Conservation (phyloP, 2,888 invertebrate genomes). For the Tipula helvola region DNA sequence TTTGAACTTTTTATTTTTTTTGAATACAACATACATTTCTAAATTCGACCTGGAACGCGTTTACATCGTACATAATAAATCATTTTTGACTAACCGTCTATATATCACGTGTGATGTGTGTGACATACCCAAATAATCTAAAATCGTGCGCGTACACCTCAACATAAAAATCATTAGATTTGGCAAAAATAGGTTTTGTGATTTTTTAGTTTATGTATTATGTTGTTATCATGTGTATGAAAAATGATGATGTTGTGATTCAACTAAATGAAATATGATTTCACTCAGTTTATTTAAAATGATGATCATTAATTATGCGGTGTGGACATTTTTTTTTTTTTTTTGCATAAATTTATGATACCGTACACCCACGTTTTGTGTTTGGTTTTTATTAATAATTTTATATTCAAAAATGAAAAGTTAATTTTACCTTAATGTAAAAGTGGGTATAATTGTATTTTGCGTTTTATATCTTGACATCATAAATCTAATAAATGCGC, state of each 20-base stretch:
- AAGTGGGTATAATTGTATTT: no score
- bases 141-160: background rate
- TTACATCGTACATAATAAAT: background rate
- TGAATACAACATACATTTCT: background rate
- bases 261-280: background rate
- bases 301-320: background rate
- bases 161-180: background rate
- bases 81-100: background rate
- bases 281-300: background rate
- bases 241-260: background rate
- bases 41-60: background rate
- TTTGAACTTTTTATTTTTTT: background rate
- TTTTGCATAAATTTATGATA: background rate
- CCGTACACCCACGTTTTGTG: background rate
- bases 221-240: background rate
- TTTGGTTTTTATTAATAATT: background rate
- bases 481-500: no score
- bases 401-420: background rate
- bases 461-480: no score
- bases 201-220: background rate
- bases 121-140: background rate
- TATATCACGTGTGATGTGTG: background rate
- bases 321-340: background rate
- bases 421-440: background rate
- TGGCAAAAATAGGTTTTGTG: background rate